These are phyloP conservation scores for Macaca nemestrina DNA, from an alignment of 2,113 vertebrate species.

Conservation along the genomic window DNA sequence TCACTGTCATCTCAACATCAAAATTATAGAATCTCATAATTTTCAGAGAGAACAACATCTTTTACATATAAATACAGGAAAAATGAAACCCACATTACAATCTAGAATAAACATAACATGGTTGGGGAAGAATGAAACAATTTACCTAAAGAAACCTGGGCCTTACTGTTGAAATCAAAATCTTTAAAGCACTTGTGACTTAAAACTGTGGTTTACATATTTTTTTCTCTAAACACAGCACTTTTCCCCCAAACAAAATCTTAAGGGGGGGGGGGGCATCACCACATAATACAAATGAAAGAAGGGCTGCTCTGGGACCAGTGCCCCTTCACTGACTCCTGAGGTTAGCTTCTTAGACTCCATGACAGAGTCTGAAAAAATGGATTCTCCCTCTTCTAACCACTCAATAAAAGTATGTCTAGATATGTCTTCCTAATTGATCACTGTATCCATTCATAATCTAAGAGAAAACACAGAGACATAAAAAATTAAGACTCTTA, in stretches of 20 bases:
- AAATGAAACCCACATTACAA: conserved; percentile 5
- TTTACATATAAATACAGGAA: conserved; percentile 28
- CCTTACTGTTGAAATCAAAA: conserved; percentile 1
- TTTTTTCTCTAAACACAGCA: not conserved
- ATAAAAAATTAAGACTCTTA: conserved; percentile 84
- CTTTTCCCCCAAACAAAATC: not conserved
- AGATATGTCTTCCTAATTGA: not conserved
- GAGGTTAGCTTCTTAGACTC: not conserved
- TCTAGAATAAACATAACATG: not conserved
- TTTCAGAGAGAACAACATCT: not conserved
- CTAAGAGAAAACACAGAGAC: not conserved
- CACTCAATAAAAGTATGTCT: not conserved
- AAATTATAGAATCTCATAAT: not conserved
- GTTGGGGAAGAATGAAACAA: not conserved
- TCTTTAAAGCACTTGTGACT: not conserved
- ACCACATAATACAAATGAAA: not conserved
- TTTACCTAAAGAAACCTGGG: not conserved
- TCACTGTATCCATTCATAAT: not conserved
- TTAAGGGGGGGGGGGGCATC: not conserved
- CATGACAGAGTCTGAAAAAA: not conserved
- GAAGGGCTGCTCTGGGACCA: not conserved
- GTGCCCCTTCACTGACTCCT: not conserved
- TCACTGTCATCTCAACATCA: not conserved
- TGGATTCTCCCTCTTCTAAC: not conserved
- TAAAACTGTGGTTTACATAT: not conserved